Evolutionary conservation across 2,113 vertebrate genomes (phyloP).

Genomic region (Nannospalax galili): DNA sequence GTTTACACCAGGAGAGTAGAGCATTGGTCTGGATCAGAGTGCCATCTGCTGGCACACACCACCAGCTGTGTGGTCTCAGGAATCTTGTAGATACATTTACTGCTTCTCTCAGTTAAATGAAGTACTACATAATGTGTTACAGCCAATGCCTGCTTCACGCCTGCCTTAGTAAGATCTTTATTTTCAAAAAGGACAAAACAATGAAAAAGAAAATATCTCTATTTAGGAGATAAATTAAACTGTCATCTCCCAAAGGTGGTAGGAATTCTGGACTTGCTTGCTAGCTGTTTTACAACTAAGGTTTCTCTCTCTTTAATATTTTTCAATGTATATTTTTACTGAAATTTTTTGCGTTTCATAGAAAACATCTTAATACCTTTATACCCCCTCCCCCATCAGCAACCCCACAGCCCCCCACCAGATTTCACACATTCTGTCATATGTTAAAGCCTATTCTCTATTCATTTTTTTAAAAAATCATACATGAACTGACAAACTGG

Average conservation of each 20-base stretch:
- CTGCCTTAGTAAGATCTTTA: not conserved
- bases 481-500: not conserved
- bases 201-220: not conserved
- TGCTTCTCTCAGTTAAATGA: not conserved
- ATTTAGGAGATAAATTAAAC: conserved; percentile 10
- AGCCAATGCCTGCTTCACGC: not conserved
- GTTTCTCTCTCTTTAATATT: not conserved
- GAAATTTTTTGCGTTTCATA: not conserved
- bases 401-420: no score
- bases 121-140: not conserved
- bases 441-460: no score
- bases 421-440: no score
- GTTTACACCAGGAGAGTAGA: fast-evolving
- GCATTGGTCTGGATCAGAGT: conserved; percentile 71
- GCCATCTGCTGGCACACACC: conserved; percentile 83
- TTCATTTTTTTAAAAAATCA: not conserved
- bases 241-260: not conserved
- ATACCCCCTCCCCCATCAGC: no score
- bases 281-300: not conserved
- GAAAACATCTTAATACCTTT: no score
- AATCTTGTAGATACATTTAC: no score
- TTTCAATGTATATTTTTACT: no score
- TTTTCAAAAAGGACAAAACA: not conserved
- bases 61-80: not conserved
- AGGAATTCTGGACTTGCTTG: not conserved